Evolutionary conservation across 1,140 invertebrate genomes (phyloP).

Genomic region (Teleogryllus occipitalis): DNA sequence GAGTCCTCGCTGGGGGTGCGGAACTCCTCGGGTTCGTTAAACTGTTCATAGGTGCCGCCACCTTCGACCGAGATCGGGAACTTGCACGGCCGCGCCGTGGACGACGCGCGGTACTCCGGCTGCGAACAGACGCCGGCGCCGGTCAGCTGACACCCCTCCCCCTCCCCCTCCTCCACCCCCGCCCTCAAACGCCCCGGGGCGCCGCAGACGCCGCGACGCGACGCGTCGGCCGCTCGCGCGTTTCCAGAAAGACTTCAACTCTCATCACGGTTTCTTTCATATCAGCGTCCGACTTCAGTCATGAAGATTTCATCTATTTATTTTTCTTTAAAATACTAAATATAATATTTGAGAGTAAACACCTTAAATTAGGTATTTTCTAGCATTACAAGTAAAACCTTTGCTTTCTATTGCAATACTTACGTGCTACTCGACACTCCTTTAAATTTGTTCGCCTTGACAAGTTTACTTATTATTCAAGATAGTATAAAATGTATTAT

Average conservation of each 20-base stretch:
- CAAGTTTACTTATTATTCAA: too few relatives aligned
- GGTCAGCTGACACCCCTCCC: background rate
- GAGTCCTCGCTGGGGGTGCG: constrained; percentile 76
- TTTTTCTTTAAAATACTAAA: too few relatives aligned
- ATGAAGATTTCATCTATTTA: too few relatives aligned
- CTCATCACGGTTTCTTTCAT: background rate
- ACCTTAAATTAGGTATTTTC: too few relatives aligned
- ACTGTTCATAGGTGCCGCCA: constrained; percentile 20
- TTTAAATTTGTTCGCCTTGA: too few relatives aligned
- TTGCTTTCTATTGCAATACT: too few relatives aligned
- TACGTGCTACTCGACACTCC: too few relatives aligned
- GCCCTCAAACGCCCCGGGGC: background rate
- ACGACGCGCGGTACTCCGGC: background rate
- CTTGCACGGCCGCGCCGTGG: constrained; percentile 14
- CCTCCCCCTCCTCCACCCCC: background rate
- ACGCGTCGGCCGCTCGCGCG: background rate
- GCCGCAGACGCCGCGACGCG: background rate
- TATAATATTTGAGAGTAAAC: too few relatives aligned
- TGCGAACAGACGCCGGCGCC: constrained; percentile 8
- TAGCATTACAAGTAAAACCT: too few relatives aligned
- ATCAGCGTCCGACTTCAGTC: too few relatives aligned
- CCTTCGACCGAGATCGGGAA: constrained; percentile 12
- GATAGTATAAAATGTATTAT: too few relatives aligned
- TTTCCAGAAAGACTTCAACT: background rate
- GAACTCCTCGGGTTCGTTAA: constrained; percentile 41